Evolutionary conservation across 1,140 invertebrate species (phyloP).

Genomic region (Centruroides vittatus): DNA sequence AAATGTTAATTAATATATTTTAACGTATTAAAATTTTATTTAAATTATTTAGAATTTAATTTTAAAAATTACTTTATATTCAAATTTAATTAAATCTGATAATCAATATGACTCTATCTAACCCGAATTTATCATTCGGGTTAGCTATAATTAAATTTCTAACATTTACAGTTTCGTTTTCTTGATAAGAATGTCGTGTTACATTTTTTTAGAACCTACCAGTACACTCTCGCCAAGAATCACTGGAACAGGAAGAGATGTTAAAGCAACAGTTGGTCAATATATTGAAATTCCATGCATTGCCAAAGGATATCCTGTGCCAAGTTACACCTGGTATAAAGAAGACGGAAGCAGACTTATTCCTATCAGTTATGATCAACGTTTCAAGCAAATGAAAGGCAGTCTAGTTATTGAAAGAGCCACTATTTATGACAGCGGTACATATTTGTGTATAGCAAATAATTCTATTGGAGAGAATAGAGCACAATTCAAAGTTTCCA

Average conservation of each 20-base stretch:
- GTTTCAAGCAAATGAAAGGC: slow-evolving; percentile 1
- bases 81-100: too few relatives aligned
- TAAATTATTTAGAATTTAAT: too few relatives aligned
- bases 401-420: slow-evolving; percentile 7
- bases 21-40: too few relatives aligned
- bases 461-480: slow-evolving; percentile 16
- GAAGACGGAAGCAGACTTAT: slow-evolving; percentile 25
- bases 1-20: too few relatives aligned
- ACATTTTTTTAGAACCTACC: slow-evolving; percentile 45
- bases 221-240: slow-evolving; percentile 50
- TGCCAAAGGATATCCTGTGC: slow-evolving; percentile 59
- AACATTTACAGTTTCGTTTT: too few relatives aligned
- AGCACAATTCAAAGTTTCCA: slow-evolving; percentile 11
- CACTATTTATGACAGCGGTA: slow-evolving; percentile 2
- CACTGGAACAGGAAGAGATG: slow-evolving; percentile 48
- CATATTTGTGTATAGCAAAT: slow-evolving; percentile 9
- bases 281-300: slow-evolving; percentile 54
- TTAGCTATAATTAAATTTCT: too few relatives aligned
- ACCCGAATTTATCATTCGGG: too few relatives aligned
- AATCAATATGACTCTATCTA: too few relatives aligned
- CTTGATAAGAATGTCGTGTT: too few relatives aligned
- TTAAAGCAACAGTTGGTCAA: slow-evolving; percentile 45
- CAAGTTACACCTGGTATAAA: slow-evolving; percentile 42
- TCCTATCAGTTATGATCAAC: neutral
- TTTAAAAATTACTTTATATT: too few relatives aligned